These are phyloP conservation scores for Phoxinus phoxinus DNA, from an alignment of 2,113 vertebrate genomes.

Conservation along the genomic window DNA sequence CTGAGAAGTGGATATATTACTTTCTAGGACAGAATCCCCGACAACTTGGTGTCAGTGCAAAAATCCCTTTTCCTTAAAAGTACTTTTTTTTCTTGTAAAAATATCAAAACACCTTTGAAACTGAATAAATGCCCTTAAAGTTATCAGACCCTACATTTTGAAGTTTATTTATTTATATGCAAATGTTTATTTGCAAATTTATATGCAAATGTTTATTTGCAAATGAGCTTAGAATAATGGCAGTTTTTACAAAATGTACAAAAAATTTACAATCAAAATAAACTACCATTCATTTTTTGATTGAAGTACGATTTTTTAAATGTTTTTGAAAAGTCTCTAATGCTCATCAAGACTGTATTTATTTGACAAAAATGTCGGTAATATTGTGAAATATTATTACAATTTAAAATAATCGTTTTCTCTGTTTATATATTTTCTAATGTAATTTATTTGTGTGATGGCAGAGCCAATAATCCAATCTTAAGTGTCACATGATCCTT, in stretches of 20 bases:
- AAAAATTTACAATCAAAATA: neutral
- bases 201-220: neutral
- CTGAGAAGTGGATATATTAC: conserved; percentile 21
- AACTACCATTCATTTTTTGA: neutral
- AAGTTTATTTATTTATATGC: neutral
- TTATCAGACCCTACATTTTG: neutral
- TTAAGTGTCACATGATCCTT: neutral
- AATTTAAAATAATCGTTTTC: neutral
- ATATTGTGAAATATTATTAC: neutral
- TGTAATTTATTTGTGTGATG: neutral
- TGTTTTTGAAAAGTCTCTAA: neutral
- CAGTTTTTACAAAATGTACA: neutral
- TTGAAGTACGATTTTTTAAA: neutral
- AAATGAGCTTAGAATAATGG: neutral
- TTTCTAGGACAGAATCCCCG: neutral
- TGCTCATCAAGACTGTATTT: neutral
- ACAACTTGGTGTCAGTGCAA: neutral
- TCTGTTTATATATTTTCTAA: neutral
- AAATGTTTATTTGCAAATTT: neutral
- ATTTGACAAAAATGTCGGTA: too few species aligned
- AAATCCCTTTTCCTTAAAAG: neutral
- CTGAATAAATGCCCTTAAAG: neutral
- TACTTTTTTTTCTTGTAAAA: neutral
- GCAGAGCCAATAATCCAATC: neutral
- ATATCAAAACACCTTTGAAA: neutral